Percentiles rank a stretch among this genome's conserved stretches.
phyloP scores from a whole-genome alignment of 2,797 vertebrate species.

The Galagoides demidoff region DNA sequence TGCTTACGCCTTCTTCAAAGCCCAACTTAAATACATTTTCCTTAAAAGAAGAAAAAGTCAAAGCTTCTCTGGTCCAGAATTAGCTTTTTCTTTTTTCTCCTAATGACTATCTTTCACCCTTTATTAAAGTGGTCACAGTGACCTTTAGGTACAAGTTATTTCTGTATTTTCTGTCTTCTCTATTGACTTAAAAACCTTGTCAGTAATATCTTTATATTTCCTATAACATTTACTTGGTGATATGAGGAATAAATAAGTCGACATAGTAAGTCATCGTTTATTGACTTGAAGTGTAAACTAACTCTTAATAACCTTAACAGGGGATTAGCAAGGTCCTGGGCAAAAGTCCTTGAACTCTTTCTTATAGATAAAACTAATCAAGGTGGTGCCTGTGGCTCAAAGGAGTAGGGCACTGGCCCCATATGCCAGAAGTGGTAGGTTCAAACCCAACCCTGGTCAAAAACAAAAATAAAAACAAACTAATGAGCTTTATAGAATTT shows the following conservation, averaged over 20 bases:
- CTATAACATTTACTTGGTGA: neutral
- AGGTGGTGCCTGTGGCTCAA: too few species aligned
- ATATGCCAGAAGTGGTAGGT: too few species aligned
- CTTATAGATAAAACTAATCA: neutral
- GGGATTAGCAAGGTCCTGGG: neutral
- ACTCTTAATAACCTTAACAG: neutral
- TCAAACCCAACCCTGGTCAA: too few species aligned
- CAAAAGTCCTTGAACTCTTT: neutral
- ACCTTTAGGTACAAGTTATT: neutral
- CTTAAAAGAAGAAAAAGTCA: constrained; percentile 9
- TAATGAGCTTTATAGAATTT: neutral
- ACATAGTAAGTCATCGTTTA: neutral
- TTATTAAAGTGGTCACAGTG: neutral
- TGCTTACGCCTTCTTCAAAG: neutral
- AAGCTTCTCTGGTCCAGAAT: neutral
- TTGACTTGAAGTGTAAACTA: constrained; percentile 39
- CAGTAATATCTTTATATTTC: neutral
- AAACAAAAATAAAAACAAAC: neutral
- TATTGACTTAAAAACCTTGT: neutral
- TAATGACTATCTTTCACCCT: neutral
- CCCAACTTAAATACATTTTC: neutral
- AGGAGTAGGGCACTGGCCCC: too few species aligned
- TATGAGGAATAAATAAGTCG: neutral
- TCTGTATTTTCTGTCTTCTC: neutral
- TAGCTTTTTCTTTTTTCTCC: neutral